Percentiles rank a stretch among this genome's conserved stretches.
Evolutionary conservation across 92 coral and sea anemone species (phyloP).

Genomic region (Isaurus tuberculatus): DNA sequence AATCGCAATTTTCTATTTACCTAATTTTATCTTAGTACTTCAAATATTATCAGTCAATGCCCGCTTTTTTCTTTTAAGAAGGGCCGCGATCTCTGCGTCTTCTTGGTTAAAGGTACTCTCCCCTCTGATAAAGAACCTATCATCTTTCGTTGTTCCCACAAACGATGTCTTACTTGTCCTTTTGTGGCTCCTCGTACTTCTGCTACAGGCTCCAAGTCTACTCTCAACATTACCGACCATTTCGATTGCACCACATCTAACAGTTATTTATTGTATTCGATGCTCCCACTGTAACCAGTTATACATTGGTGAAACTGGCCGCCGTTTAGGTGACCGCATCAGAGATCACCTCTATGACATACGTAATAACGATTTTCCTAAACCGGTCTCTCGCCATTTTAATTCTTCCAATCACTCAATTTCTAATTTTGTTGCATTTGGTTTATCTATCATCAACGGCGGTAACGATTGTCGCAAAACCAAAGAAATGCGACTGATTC

Average conservation of each 20-base stretch:
- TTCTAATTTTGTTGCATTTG: too few relatives aligned
- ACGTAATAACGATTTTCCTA: conserved; percentile 28
- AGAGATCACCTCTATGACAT: conserved; percentile 44
- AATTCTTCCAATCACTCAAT: conserved; percentile 24
- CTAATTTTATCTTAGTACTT: too few relatives aligned
- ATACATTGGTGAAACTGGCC: conserved; percentile 48
- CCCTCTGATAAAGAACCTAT: conserved; percentile 32
- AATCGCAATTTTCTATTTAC: too few relatives aligned
- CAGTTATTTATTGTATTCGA: conserved; percentile 28
- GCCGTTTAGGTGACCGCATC: conserved; percentile 49
- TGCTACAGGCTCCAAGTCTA: conserved; percentile 25
- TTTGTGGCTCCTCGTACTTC: too few relatives aligned
- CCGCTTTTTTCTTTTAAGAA: too few relatives aligned
- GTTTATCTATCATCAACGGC: too few relatives aligned
- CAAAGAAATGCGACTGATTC: too few relatives aligned
- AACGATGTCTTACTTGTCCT: too few relatives aligned
- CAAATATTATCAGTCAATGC: too few relatives aligned
- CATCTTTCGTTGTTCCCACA: conserved; percentile 49
- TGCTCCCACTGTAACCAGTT: too few relatives aligned
- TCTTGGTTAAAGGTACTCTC: conserved; percentile 41
- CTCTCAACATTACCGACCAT: conserved; percentile 38
- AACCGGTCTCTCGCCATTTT: conserved; percentile 35
- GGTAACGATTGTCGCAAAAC: too few relatives aligned
- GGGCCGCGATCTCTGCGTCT: conserved; percentile 25
- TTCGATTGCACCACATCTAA: conserved; percentile 32